These are phyloP conservation scores for Daphoenositta chrysoptera DNA, from an alignment of 2,113 vertebrate species.

Conservation along the genomic window DNA sequence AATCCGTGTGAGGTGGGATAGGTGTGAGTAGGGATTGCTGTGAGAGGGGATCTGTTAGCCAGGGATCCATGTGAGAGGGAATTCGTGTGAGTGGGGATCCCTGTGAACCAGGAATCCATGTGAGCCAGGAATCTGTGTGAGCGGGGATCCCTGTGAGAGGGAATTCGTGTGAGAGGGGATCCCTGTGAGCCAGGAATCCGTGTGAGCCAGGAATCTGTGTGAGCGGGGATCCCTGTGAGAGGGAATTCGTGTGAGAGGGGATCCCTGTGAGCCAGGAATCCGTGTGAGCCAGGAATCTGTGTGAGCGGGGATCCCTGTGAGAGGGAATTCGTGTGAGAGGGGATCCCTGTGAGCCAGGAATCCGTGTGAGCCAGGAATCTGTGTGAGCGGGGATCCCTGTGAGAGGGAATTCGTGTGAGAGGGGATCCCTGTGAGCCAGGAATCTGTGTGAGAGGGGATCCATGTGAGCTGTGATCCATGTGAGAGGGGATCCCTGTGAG, in stretches of 20 bases:
- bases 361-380: background rate
- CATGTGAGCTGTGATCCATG: rapidly evolving
- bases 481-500: too few species aligned
- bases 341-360: background rate
- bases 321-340: too few species aligned
- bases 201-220: background rate
- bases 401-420: too few species aligned
- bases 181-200: background rate
- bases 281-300: background rate
- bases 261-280: background rate
- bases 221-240: background rate
- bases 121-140: background rate
- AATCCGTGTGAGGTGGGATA: background rate
- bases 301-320: background rate
- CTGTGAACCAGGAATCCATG: rapidly evolving
- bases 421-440: background rate
- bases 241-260: too few species aligned
- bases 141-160: background rate
- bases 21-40: rapidly evolving
- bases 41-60: too few species aligned
- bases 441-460: background rate
- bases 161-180: too few species aligned
- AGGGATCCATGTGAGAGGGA: rapidly evolving
- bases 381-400: background rate
- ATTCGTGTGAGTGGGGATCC: rapidly evolving